These are phyloP conservation scores for Xestia sexstrigata DNA, from an alignment of 2,888 invertebrate genomes.

Conservation along the genomic window DNA sequence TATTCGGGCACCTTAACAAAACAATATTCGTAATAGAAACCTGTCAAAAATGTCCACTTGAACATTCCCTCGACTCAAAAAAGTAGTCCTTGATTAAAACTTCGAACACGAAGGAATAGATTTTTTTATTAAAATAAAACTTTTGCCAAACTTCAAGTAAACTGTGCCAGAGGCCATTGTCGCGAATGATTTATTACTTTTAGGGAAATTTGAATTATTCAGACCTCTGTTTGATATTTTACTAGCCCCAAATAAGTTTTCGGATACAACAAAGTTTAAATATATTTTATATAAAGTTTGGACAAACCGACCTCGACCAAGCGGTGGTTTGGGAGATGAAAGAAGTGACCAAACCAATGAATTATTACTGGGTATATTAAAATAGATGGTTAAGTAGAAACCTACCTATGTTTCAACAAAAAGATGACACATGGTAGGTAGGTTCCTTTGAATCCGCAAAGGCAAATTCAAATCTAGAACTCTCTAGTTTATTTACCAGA, in stretches of 20 bases:
- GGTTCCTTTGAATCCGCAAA: neutral
- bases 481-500: neutral
- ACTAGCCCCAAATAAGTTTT: constrained; percentile 46
- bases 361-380: neutral
- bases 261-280: constrained; percentile 43
- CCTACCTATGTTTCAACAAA: neutral
- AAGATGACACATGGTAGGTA: neutral
- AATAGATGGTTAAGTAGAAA: neutral
- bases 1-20: neutral
- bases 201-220: constrained; percentile 53
- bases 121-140: constrained; percentile 61
- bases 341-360: neutral
- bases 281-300: constrained; percentile 42
- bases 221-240: constrained; percentile 50
- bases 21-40: constrained; percentile 16
- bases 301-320: constrained; percentile 6
- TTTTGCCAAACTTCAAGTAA: constrained; percentile 59
- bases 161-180: constrained; percentile 60
- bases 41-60: constrained; percentile 41
- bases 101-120: constrained; percentile 31
- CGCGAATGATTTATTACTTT: constrained; percentile 71
- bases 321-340: neutral
- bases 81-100: constrained; percentile 42
- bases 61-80: constrained; percentile 33
- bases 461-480: neutral